Percentiles rank a stretch among this genome's conserved stretches.
These are phyloP conservation scores for Brienomyrus longianalis DNA, from an alignment of 2,113 vertebrate genomes.

Conservation along the genomic window DNA sequence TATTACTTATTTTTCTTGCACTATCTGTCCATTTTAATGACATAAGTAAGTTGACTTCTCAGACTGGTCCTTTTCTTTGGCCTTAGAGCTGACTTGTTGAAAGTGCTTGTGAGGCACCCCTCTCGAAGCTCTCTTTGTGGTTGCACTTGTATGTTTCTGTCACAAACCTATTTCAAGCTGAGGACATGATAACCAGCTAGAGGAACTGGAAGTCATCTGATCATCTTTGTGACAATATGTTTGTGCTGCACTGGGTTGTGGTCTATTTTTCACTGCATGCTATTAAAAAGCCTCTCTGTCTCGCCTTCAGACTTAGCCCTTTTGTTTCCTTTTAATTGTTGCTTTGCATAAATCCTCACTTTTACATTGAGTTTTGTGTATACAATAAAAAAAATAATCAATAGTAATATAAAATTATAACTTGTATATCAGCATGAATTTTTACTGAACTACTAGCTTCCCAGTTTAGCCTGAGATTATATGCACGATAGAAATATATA, in stretches of 20 bases:
- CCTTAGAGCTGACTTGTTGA: no score
- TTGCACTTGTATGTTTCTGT: neutral
- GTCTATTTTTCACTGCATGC: neutral
- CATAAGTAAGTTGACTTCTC: neutral
- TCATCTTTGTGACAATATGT: neutral
- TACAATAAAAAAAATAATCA: neutral
- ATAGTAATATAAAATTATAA: neutral
- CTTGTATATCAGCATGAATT: neutral
- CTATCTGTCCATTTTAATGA: neutral
- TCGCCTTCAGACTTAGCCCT: neutral
- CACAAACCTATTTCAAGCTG: neutral
- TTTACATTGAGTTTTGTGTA: neutral
- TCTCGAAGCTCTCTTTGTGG: neutral
- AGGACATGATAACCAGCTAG: neutral
- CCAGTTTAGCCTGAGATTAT: neutral
- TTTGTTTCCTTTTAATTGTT: neutral
- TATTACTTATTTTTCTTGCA: neutral
- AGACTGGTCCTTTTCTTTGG: neutral
- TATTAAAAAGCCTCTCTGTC: constrained; percentile 14
- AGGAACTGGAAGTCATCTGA: neutral
- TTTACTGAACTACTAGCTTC: neutral
- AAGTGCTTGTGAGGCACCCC: neutral
- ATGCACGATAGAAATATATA: neutral
- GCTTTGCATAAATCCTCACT: neutral
- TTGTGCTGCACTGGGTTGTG: neutral